Base-by-base conservation (phyloP, 2,797 vertebrate species). In the Nannoperca australis region DNA sequence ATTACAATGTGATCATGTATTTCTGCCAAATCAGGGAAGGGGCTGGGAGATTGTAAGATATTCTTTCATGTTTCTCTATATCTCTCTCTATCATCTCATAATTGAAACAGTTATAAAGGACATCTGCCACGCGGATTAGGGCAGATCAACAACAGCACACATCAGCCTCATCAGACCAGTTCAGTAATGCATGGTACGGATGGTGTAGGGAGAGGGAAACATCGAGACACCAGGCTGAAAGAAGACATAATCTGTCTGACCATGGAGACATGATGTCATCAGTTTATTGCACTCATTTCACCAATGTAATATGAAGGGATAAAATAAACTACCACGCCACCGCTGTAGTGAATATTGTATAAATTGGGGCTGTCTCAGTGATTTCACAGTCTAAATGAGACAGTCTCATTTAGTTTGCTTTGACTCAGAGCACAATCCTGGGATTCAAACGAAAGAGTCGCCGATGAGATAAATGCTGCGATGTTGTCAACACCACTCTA, bases 331-430 rank as follows among this genome's bases (percentile, higher is more conserved):
- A 73, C 73, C 53, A 56, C 71, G 45, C 79, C 36, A 69, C 78
- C 38, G 68, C 38, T 66, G 67, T 53, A 22, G 63, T 87, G 83
- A 86, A 82, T 73, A 72, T 76, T 83, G 59, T 65, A 87, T 85
- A 85, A 90, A 89, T 80, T 83, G 75, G 38, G 58, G 12, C 83
- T 78, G 79, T 90, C 90, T 82, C 65, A 6, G 63, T 70, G 62
- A 90, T 92, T 93, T 92, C 84, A 91, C 87, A 87, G 85, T 78
- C 74, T 70, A 79, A 81, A 93, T 81, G 69, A 85, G 71, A 91
- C 73, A 54, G 71, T 83, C 83, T 88, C 70, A 81, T 90, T 88
- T 82, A 73, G 65, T 76, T 82, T 78, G 63, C 67, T 85, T 58
- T 83, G 79, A 86, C 63, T 90, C 67, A 68, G 55, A 86, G 81